These are phyloP conservation scores for Pogonocherus hispidulus DNA, from an alignment of 2,888 invertebrate species.

Conservation along the genomic window DNA sequence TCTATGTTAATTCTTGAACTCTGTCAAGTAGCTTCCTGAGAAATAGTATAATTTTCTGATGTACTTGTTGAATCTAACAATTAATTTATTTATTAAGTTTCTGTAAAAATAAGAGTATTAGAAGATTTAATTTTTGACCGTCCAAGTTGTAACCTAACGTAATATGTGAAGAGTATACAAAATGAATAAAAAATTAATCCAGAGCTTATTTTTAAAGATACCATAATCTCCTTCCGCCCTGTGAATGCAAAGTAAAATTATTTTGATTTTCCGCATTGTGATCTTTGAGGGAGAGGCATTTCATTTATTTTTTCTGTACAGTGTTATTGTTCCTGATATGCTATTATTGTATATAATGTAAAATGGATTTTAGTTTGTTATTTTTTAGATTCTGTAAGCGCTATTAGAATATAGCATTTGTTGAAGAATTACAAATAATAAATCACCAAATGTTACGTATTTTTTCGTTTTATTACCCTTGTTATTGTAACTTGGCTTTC, in stretches of 20 bases:
- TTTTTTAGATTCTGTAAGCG: slow-evolving; percentile 55
- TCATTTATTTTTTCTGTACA: slow-evolving; percentile 53
- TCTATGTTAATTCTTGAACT: too few relatives aligned
- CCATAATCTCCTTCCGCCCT: slow-evolving; percentile 22
- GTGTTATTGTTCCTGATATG: slow-evolving; percentile 54
- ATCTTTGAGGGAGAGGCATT: slow-evolving; percentile 49
- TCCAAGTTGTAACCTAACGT: not conserved
- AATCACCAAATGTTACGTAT: slow-evolving; percentile 54
- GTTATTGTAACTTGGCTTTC: not conserved
- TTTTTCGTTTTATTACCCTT: slow-evolving; percentile 26
- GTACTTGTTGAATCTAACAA: not conserved
- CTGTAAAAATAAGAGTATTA: not conserved
- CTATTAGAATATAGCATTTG: slow-evolving; percentile 58
- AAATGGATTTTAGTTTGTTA: slow-evolving; percentile 57
- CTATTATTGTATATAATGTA: slow-evolving; percentile 50
- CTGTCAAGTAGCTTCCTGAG: not conserved
- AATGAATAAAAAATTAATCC: slow-evolving; percentile 8
- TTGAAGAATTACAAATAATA: slow-evolving; percentile 54
- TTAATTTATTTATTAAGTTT: not conserved
- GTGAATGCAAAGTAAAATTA: slow-evolving; percentile 15
- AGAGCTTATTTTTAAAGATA: slow-evolving; percentile 5
- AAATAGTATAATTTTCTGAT: not conserved
- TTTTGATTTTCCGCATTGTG: slow-evolving; percentile 38
- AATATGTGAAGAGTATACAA: slow-evolving; percentile 8
- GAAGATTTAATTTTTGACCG: not conserved